Conservation (phyloP, 2,797 vertebrate genomes). For the Serranus cabrilla region DNA sequence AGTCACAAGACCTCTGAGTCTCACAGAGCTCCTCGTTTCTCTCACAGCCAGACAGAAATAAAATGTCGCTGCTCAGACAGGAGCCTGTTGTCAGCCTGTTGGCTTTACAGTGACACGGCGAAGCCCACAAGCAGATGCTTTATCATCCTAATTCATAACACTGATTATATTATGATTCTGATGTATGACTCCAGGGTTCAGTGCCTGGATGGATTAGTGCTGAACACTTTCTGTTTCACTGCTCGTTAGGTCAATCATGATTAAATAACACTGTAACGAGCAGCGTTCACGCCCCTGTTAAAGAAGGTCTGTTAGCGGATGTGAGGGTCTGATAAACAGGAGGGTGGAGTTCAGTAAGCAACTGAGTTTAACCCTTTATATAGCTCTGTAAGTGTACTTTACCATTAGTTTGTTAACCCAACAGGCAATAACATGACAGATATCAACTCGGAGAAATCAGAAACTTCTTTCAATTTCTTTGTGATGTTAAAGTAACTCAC, state of each 20-base stretch:
- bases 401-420: neutral
- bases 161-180: constrained; percentile 17
- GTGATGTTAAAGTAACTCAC: too few species aligned
- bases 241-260: neutral
- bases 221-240: neutral
- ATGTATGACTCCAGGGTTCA: constrained; percentile 6
- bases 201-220: neutral
- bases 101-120: constrained; percentile 5
- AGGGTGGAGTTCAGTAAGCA: constrained; percentile 47
- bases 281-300: neutral
- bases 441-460: too few species aligned
- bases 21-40: constrained; percentile 45
- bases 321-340: constrained; percentile 59
- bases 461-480: too few species aligned
- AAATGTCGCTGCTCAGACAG: constrained; percentile 14
- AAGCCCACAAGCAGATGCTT: constrained; percentile 15
- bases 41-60: constrained; percentile 33
- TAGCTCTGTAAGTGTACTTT: neutral
- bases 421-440: too few species aligned
- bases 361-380: neutral
- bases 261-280: neutral
- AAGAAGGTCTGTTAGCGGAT: constrained; percentile 22
- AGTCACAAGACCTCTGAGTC: constrained; percentile 61
- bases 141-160: constrained; percentile 14
- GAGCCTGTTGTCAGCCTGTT: constrained; percentile 5